Conservation (phyloP, 2,113 vertebrate genomes). For the Puntigrus tetrazona region DNA sequence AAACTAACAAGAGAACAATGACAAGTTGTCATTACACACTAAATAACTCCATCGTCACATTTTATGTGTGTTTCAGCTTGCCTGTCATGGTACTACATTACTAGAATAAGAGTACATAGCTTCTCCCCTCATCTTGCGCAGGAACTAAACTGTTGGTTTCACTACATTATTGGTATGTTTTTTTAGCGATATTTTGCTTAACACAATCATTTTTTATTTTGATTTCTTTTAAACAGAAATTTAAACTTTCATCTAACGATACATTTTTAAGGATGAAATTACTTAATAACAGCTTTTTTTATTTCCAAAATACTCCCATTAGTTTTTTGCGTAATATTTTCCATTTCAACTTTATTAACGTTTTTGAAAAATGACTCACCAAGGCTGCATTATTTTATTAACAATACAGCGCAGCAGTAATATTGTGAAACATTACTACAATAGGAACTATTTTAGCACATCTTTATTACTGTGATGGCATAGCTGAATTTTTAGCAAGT, state of each 20-base stretch:
- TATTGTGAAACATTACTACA: background rate
- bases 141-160: background rate
- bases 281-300: background rate
- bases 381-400: background rate
- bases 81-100: slow-evolving; percentile 28
- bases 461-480: background rate
- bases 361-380: background rate
- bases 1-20: slow-evolving; percentile 48
- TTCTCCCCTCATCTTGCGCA: background rate
- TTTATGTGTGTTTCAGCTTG: slow-evolving; percentile 14
- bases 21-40: slow-evolving; percentile 52
- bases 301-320: background rate
- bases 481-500: background rate
- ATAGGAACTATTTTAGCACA: background rate
- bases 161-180: background rate
- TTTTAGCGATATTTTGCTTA: background rate
- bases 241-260: background rate
- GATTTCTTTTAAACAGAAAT: too few species aligned
- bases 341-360: background rate
- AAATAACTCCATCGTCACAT: slow-evolving; percentile 53
- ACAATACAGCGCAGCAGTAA: background rate
- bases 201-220: too few species aligned
- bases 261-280: background rate
- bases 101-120: background rate
- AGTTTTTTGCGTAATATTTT: background rate